A percentile compares a stretch with the other conserved stretches of the same genome.
These are phyloP conservation scores for Mola mola DNA, from an alignment of 2,113 vertebrate species.

Conservation along the genomic window DNA sequence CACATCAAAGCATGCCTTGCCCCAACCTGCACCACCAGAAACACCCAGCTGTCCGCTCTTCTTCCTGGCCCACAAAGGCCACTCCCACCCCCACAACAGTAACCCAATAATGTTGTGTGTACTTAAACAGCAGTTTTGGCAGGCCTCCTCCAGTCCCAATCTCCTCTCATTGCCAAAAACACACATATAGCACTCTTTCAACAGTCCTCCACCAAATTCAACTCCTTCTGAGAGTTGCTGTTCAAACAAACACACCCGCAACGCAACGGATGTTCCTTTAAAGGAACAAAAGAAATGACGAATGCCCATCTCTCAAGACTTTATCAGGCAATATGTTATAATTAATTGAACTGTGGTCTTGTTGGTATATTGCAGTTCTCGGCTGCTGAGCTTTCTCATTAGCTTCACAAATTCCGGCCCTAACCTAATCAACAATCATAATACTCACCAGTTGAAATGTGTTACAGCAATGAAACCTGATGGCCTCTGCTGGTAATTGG, in stretches of 20 bases:
- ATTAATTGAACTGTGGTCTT: conserved; percentile 77
- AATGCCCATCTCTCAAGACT: conserved; percentile 61
- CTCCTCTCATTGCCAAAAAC: conserved; percentile 79
- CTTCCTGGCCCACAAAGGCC: conserved; percentile 24
- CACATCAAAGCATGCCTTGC: conserved; percentile 28
- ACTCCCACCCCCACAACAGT: conserved; percentile 80
- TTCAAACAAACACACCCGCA: conserved; percentile 68
- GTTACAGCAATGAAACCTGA: conserved; percentile 67
- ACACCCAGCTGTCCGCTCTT: conserved; percentile 58
- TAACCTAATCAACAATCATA: conserved; percentile 81
- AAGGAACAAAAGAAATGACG: conserved; percentile 35
- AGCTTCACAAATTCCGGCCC: conserved; percentile 62
- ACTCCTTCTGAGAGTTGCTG: conserved; percentile 73
- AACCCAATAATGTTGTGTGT: conserved; percentile 84
- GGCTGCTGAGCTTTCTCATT: conserved; percentile 75
- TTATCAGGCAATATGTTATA: conserved; percentile 74
- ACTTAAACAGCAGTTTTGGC: conserved; percentile 84
- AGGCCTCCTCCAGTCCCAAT: conserved; percentile 59
- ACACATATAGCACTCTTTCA: conserved; percentile 71
- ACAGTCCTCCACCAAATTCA: conserved; percentile 45
- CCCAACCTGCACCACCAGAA: conserved; percentile 45
- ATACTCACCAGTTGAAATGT: conserved; percentile 68
- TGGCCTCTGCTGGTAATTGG: conserved; percentile 69
- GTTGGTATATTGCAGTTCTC: conserved; percentile 62
- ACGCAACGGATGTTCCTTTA: conserved; percentile 35